Evolutionary conservation across 1,140 invertebrate species (phyloP).

Genomic region (Aphelenchoides besseyi): DNA sequence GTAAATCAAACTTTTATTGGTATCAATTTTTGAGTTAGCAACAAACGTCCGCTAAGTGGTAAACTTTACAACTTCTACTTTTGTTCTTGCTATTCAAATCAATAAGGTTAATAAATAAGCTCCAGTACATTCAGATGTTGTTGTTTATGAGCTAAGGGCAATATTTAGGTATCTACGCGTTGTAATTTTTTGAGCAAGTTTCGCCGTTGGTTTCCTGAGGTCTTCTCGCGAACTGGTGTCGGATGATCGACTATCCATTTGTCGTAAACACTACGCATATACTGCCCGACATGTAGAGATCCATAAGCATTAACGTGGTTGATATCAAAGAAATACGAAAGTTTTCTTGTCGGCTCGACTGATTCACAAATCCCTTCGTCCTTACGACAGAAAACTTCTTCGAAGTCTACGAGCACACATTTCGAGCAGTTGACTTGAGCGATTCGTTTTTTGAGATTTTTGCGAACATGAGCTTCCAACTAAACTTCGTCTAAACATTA

Average conservation of each 20-base stretch:
- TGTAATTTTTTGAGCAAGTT: no score
- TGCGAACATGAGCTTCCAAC: not conserved
- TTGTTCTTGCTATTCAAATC: not conserved
- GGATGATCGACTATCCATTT: not conserved
- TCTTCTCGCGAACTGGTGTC: no score
- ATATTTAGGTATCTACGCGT: no score
- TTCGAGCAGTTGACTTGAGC: not conserved
- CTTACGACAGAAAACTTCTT: not conserved
- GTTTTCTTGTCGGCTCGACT: not conserved
- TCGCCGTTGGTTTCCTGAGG: no score
- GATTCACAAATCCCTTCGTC: not conserved
- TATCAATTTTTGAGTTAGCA: no score
- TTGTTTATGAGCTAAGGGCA: no score
- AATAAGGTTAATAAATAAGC: no score
- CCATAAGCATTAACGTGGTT: constrained; percentile 11
- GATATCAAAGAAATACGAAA: not conserved
- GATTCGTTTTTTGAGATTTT: not conserved
- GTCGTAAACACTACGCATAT: not conserved
- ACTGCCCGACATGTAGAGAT: not conserved
- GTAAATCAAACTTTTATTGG: no score
- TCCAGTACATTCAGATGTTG: no score
- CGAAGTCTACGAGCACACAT: not conserved
- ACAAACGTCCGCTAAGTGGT: no score
- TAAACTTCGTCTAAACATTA: not conserved
- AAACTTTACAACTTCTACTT: not conserved